Evolutionary conservation across 2,113 vertebrate species (phyloP), one percentile per base, ranked within the genome.

Genomic region (Scomber scombrus): DNA sequence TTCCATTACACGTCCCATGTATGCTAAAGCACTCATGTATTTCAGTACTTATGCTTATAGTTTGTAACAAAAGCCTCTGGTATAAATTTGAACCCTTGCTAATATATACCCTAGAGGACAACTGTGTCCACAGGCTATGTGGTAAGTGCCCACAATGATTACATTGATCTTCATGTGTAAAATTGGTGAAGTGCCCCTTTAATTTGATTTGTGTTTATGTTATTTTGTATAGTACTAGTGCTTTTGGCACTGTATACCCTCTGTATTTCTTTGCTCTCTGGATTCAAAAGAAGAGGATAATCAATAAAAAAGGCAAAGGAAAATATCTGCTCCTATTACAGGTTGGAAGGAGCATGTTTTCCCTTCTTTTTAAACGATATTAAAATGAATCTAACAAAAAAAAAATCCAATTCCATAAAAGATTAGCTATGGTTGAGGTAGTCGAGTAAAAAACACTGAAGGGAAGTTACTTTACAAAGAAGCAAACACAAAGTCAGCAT

Each of bases 391-490:
- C 40, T 67, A 26, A 45, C 26, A 45, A 68, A 4, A 34, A 34
- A 34, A 40, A 40, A 40, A 40, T 40, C 15, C 12, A 10, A 56
- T 23, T 74, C 0, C 45, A 21, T 2, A 11, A 15, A 10, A 5
- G 26, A 72, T 26, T 16, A 51, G 31, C 69, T 40, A 16, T n/a
- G 26, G 4, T 26, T 45, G 47, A 43, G 26, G 16, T n/a, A 63
- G 21, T 43, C 47, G 15, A 66, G 18, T 16, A 45, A 52, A 63
- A 61, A 45, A 11, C 19, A 63, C 50, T 31, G 23, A 31, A 61
- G 45, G 45, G 52, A 60, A 61, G 58, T 63, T 74, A 11, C 46
- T 66, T 19, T 19, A n/a, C 15, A 18, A 45, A 75, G 52, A 75
- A 14, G 21, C 46, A 71, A 73, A 55, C 16, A 31, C 29, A 57